phyloP scores from a whole-genome alignment of 2,113 vertebrate species.

The Coptodon rendalli region DNA sequence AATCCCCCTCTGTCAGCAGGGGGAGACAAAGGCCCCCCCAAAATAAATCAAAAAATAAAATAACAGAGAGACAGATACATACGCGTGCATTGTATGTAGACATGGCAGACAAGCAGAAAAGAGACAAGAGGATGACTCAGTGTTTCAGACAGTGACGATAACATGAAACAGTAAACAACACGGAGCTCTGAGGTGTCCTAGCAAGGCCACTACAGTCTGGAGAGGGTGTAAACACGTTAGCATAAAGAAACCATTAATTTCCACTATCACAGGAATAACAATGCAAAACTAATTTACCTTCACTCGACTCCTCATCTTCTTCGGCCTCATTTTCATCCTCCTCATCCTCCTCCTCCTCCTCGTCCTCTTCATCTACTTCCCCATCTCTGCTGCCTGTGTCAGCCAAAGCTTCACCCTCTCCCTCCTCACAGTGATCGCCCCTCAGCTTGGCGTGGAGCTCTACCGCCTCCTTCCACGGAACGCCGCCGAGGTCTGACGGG shows the following conservation, averaged over 20 bases:
- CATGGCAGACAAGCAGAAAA: not conserved
- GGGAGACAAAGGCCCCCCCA: conserved; percentile 70
- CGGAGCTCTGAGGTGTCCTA: not conserved
- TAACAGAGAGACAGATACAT: not conserved
- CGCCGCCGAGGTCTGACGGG: conserved; percentile 85
- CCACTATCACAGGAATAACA: no score
- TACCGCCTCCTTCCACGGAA: conserved; percentile 91
- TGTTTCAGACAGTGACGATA: not conserved
- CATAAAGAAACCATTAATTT: rapidly evolving
- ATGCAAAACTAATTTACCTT: conserved; percentile 70
- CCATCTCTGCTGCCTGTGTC: conserved; percentile 42
- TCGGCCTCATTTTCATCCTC: conserved; percentile 30
- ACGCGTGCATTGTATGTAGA: conserved; percentile 9
- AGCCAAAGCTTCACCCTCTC: conserved; percentile 45
- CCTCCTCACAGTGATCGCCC: conserved; percentile 65
- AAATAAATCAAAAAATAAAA: conserved; percentile 10
- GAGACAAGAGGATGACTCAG: not conserved
- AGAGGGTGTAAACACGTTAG: not conserved
- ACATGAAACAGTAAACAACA: not conserved
- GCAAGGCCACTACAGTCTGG: not conserved
- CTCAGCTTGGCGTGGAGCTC: conserved; percentile 85
- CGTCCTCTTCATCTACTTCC: conserved; percentile 51
- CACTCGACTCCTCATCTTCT: conserved; percentile 77
- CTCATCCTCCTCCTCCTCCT: conserved; percentile 23
- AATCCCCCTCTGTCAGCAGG: conserved; percentile 90